Percentiles rank a stretch among this genome's conserved stretches.
These are phyloP conservation scores for Cynocephalus volans DNA, from an alignment of 2,113 vertebrate species.

Conservation along the genomic window DNA sequence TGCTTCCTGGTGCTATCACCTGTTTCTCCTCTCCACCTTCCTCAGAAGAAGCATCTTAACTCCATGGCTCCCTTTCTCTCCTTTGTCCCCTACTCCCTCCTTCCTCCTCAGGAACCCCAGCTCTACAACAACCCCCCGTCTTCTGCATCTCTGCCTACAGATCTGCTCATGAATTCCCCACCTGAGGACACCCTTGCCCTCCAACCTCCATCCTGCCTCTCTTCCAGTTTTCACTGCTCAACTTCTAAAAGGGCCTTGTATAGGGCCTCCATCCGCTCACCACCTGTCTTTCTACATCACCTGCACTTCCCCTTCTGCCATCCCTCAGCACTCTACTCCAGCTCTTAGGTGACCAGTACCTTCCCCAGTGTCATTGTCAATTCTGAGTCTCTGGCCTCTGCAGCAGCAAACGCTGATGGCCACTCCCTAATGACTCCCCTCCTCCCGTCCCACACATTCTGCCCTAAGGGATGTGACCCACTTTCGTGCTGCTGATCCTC, in stretches of 20 bases:
- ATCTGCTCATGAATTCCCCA: background rate
- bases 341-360: background rate
- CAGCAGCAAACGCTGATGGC: background rate
- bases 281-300: background rate
- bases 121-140: fast-evolving
- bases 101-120: background rate
- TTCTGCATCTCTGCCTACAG: background rate
- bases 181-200: background rate
- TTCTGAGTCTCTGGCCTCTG: background rate
- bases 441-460: background rate
- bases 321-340: background rate
- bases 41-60: background rate
- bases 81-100: background rate
- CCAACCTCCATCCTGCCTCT: background rate
- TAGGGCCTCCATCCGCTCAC: background rate
- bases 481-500: background rate
- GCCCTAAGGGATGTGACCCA: background rate
- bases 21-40: background rate
- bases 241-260: background rate
- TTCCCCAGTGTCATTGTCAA: fast-evolving
- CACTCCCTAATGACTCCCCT: background rate
- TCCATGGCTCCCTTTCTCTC: background rate
- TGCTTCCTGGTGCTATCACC: background rate
- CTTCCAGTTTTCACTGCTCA: background rate
- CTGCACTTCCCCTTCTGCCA: background rate